Evolutionary conservation across 2,113 vertebrate genomes (phyloP).

Genomic region (Chlorodrepanis virens): DNA sequence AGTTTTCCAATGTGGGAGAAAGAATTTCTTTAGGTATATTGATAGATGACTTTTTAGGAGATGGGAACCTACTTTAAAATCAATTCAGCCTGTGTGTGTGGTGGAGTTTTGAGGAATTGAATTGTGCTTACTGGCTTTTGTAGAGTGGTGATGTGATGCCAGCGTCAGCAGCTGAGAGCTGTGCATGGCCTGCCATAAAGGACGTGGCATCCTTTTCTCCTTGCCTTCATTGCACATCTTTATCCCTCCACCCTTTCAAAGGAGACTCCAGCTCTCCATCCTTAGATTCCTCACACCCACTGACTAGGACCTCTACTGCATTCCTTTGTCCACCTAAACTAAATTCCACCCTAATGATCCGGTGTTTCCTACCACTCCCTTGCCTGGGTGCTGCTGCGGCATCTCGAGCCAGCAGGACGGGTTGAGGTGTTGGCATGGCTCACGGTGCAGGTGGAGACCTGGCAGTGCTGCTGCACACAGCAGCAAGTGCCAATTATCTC

Average conservation of each 20-base stretch:
- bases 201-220: background rate
- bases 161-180: background rate
- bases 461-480: background rate
- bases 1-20: background rate
- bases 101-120: background rate
- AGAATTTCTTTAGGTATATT: background rate
- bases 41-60: background rate
- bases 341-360: slow-evolving; percentile 13
- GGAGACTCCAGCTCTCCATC: background rate
- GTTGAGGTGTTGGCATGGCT: slow-evolving; percentile 25
- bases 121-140: background rate
- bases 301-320: background rate
- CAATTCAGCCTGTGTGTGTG: background rate
- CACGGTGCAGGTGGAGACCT: background rate
- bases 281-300: background rate
- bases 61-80: background rate
- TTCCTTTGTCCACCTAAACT: slow-evolving; percentile 54
- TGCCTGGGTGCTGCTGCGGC: background rate
- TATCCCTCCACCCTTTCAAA: background rate
- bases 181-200: background rate
- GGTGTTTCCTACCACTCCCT: slow-evolving; percentile 41
- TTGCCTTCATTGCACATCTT: background rate
- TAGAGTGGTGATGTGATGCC: background rate
- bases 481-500: slow-evolving; percentile 20
- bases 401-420: slow-evolving; percentile 43